Evolutionary conservation across 2,888 invertebrate species (phyloP), one percentile per base, ranked within the genome.

Genomic region (Cynaeus angustus): DNA sequence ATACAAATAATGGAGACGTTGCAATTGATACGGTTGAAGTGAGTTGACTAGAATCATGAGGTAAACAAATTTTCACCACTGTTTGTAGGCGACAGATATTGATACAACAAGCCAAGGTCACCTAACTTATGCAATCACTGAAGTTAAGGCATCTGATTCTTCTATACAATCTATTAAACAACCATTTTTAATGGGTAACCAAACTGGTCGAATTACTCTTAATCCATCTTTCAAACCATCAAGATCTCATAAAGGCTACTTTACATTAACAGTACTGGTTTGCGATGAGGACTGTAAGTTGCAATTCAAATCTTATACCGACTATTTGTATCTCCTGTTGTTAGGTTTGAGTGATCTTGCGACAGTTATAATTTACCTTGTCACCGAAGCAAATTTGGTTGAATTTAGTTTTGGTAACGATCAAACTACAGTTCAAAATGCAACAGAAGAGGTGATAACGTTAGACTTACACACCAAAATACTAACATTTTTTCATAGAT

Each of bases 311-410:
- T 28, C 7, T 28, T 28, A 5, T 28, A 5, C 7, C 28, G 21
- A 3, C 21, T 21, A 3, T 21, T 4, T 21, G 4, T 21, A 3
- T 21, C 4, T 21, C 2, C 1, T 21, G 4, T 21, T 21, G 2
- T 4, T 7, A 33, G 33, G n/a, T 33, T 6, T 33, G 7, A 33
- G 6, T n/a, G 33, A 86, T 75, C 82, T 75, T 4, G 82, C 88
- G 0, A 79, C 82, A 5, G 88, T 89, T 2, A 88, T 88, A 76
- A 84, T 91, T 45, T 90, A 88, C 81, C 83, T 91, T 52, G 86
- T 91, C 58, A 87, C 90, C 0, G 84, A 87, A 1, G 82, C 83
- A 38, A 89, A 90, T 83, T 85, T 88, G 21, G 88, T 91, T 0
- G 84, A 83, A 72, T 89, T 91, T 79, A 83, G 82, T 28, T 91